Evolutionary conservation across 37 sponge, comb jelly and placozoan genomes (phyloP), one percentile per base, ranked within the genome.

Genomic region (Chondrilla cf. caribensis): DNA sequence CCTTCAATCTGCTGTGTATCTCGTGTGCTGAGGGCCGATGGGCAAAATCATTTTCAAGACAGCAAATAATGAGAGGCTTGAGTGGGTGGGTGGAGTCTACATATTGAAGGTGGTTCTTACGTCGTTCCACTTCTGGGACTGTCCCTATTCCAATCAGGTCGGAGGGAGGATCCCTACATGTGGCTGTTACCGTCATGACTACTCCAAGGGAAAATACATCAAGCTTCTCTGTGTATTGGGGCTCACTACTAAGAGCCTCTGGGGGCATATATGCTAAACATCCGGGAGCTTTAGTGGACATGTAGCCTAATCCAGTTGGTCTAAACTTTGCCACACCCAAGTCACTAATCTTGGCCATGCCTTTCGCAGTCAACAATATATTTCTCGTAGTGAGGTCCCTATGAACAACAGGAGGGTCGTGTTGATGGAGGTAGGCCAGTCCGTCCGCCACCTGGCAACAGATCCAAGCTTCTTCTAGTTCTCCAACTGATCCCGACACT

Each of bases 161-260:
- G 19, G 5, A 36, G 37, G 37, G 21, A 32, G 71, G 71, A 7
- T 70, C 39, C 5, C 39, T 19, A 5, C 39, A 5, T 29, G 71
- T 70, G 5, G 39, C 71, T 19, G 28, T 70, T 38, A 28, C 31
- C 35, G 5, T 3, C 71, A 70, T 70, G 7, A 70, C 19, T 7
- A 70, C 71, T 19, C 71, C 71, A 33, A 70, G 28, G 71, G 71
- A 70, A 29, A 70, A 70, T 38, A 70, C 39, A 36, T 70, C 71
- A 36, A 70, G 39, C 71, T 70, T 70, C 71, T 38, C 71, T 38
- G 39, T 70, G 71, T 38, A 70, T 2, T 70, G 71, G 6, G 71
- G 40, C 37, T 70, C 9, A 8, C 39, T 37, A 31, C 71, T 36
- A 22, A 70, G 71, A 28, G 71, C 71, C 39, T 70, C 71, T 37